These are phyloP conservation scores for Varanus salvator DNA, from an alignment of 2,113 vertebrate species.

Conservation along the genomic window DNA sequence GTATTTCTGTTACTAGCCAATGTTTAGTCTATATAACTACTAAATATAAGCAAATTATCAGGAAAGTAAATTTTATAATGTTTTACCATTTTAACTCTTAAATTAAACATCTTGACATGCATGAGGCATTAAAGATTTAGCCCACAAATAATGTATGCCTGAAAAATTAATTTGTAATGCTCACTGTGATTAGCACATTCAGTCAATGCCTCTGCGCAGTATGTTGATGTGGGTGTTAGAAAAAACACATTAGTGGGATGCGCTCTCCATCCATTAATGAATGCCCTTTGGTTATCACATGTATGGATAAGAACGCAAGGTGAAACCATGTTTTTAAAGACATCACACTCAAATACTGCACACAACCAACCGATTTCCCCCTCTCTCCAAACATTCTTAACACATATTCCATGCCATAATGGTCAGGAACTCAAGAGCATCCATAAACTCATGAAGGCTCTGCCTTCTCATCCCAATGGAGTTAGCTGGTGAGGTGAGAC, in stretches of 20 bases:
- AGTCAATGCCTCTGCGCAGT: slow-evolving; percentile 16
- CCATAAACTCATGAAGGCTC: not conserved
- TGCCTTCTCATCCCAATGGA: not conserved
- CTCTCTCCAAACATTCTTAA: not conserved
- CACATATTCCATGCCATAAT: not conserved
- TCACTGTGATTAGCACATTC: slow-evolving; percentile 44
- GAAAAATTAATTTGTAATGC: slow-evolving; percentile 48
- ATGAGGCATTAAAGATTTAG: slow-evolving; percentile 45
- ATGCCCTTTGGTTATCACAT: slow-evolving; percentile 28
- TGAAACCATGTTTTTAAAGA: slow-evolving; percentile 26
- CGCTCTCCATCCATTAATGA: not conserved
- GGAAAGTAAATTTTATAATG: not conserved
- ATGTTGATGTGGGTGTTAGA: not conserved
- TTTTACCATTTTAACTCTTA: slow-evolving; percentile 7
- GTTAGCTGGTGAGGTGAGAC: not conserved
- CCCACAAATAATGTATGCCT: slow-evolving; percentile 26
- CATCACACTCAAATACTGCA: not conserved
- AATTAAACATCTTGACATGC: slow-evolving; percentile 36
- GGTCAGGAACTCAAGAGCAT: not conserved
- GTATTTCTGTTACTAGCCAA: not conserved
- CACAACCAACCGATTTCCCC: not conserved
- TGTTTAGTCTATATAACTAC: slow-evolving; percentile 3
- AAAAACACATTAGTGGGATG: not conserved
- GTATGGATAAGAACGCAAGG: slow-evolving; percentile 35
- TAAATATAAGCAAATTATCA: not conserved